Evolutionary conservation across 2,797 vertebrate species (phyloP), one percentile per base, ranked within the genome.

Genomic region (Semaprochilodus insignis): DNA sequence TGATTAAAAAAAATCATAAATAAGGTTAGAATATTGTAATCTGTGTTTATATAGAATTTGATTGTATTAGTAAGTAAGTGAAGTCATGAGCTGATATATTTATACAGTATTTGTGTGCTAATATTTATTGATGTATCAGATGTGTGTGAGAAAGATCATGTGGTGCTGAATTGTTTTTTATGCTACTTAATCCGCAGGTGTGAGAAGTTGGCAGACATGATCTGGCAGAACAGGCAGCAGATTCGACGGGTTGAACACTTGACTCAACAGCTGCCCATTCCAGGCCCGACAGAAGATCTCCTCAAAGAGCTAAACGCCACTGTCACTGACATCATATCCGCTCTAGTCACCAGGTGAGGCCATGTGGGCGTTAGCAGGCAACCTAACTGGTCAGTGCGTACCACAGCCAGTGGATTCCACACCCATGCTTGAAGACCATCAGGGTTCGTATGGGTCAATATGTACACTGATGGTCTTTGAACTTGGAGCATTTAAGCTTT

Each of bases 221-320:
- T 98, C 88, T 98, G 97, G 96, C 97, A 99, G 93, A 99, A 98
- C 91, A 91, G 97, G 79, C 97, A 97, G 90, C 97, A 97, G 92
- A 96, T 97, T 75, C 92, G 96, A 6, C 93, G 97, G 25, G 97
- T 96, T 0, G 97, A 98, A 89, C 97, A 99, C 90, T 90, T 98
- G 15, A 97, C 96, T 52, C 97, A 98, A 90, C 97, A 99, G 92
- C 95, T 97, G 76, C 97, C 97, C 0, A 95, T 99, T 88, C 95
- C 97, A 0, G 97, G 97, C 15, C 96, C 96, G 0, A 97, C 97
- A 89, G 96, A 97, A 82, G 96, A 98, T 83, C 95, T 97, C 88
- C 95, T 98, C 76, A 95, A 92, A 0, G 97, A 98, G 81, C 95
- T 98, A 69, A 98, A 97, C 0, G 78, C 93, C 85, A 97, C 96